Evolutionary conservation across 2,888 invertebrate genomes (phyloP), one percentile per base, ranked within the genome.

Genomic region (Allygus modestus): DNA sequence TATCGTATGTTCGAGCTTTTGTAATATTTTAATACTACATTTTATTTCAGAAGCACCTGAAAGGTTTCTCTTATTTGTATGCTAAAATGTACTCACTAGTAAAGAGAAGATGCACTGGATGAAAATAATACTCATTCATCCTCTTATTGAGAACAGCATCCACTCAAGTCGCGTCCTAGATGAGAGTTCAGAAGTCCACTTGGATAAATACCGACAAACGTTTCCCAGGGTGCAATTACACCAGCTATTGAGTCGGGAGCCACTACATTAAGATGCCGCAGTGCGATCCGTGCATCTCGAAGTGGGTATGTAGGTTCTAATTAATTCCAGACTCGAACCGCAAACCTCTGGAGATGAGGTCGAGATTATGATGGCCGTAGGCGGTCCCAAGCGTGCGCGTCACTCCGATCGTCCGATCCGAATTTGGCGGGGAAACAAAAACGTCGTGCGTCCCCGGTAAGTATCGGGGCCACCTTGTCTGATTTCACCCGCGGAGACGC

Each of bases 251-350:
- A 51, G 17, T 15, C 51, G 51, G 51, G 17, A 51, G 51, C 37
- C 37, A 9, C 51, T 5, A 51, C 51, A 51, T 51, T 51, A 51
- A 51, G 17, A 51, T 51, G 51, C 51, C 51, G 7, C 2, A 51
- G 51, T 4, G 37, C 37, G 37, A 37, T 37, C 37, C 58, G 58
- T 23, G 58, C 58, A 23, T 11, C 46, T 46, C 23, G 58, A 58
- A 58, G 58, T 58, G 58, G 58, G 58, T 58, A 20, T 58, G 23
- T 58, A 46, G 58, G 58, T 58, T 58, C 58, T 58, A n/a, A 58
- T 58, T 51, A 51, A 51, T 58, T 1, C 58, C 51, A 37, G 46
- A 12, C 46, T 17, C 15, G 46, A 46, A 46, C 46, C 46, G 46
- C 46, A 46, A 17, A 46, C 46, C 46, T n/a, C 23, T 58, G 23